These are phyloP conservation scores for Sarcophaga variegata DNA, from an alignment of 2,888 invertebrate genomes.

Conservation along the genomic window DNA sequence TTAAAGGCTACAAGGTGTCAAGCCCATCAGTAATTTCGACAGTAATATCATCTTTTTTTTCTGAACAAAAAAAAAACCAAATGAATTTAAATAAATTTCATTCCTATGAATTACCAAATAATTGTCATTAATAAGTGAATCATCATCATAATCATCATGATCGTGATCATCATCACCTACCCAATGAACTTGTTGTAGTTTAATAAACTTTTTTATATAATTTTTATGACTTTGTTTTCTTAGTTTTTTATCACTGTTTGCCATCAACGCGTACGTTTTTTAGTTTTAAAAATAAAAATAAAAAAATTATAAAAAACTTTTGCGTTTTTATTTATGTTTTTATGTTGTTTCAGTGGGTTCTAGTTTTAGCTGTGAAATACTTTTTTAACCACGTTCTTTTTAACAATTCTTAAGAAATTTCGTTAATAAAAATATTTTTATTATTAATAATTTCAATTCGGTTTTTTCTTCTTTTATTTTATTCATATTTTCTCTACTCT, in stretches of 20 bases:
- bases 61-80: not conserved
- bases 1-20: constrained; percentile 37
- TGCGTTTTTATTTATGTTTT: not conserved
- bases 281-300: not conserved
- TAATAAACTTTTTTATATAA: not conserved
- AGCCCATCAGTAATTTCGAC: not conserved
- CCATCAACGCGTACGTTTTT: not conserved
- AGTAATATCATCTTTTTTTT: not conserved
- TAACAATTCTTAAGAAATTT: too few relatives aligned
- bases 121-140: not conserved
- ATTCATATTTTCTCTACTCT: too few relatives aligned
- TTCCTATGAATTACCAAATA: not conserved
- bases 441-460: not conserved
- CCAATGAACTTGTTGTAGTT: not conserved
- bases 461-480: not conserved
- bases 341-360: not conserved
- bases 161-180: not conserved
- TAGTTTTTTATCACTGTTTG: not conserved
- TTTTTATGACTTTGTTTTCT: not conserved
- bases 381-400: too few relatives aligned
- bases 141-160: not conserved
- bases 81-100: not conserved
- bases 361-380: not conserved
- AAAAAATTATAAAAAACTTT: not conserved
- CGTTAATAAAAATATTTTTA: not conserved